Conservation (phyloP, 1,140 invertebrate genomes). For the Drosophila equinoxialis region DNA sequence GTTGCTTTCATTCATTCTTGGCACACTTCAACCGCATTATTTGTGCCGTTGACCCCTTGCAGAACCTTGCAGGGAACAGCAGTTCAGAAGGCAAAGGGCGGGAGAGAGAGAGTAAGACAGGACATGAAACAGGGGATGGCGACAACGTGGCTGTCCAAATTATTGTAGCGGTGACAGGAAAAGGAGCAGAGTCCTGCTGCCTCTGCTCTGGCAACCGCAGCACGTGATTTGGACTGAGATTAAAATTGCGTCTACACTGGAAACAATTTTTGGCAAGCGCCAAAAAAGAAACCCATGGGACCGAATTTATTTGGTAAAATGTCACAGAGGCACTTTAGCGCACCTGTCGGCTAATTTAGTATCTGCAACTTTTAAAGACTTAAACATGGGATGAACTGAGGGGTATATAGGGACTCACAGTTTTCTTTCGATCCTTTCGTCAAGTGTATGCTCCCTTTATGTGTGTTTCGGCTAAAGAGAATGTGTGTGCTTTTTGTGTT, state of each 20-base stretch:
- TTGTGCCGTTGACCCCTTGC: conserved; percentile 26
- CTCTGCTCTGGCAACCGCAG: conserved; percentile 21
- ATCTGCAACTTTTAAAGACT: no score
- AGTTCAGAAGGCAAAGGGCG: not conserved
- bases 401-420: no score
- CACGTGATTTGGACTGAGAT: conserved; percentile 14
- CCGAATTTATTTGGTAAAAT: no score
- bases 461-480: not conserved
- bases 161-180: conserved; percentile 40
- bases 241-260: conserved; percentile 16
- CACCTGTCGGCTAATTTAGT: no score
- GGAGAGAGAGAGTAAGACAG: not conserved
- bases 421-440: not conserved
- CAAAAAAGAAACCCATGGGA: not conserved
- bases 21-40: conserved; percentile 17
- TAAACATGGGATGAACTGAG: no score
- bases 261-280: not conserved
- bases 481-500: not conserved
- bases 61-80: no score
- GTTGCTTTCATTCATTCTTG: conserved; percentile 10
- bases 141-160: conserved; percentile 50
- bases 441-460: not conserved
- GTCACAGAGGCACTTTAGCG: no score
- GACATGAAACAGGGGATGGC: not conserved
- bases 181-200: conserved; percentile 15